Evolutionary conservation across 2,888 invertebrate genomes (phyloP), one percentile per base, ranked within the genome.

Genomic region (Agrypnus murinus): DNA sequence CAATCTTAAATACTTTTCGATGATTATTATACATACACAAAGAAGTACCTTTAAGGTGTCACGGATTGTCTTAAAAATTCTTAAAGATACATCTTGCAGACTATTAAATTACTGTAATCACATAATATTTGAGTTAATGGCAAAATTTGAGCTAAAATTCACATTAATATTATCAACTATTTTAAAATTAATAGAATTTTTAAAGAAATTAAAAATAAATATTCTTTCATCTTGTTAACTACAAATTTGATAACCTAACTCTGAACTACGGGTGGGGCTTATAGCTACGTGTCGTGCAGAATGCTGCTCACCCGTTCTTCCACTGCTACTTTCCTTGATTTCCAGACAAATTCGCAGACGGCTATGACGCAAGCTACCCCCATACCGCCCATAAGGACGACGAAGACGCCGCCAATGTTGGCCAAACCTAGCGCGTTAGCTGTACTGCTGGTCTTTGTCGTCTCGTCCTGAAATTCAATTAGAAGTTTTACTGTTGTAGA

Each of bases 321-420:
- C 64, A 95, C 93, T 48, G 96, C 96, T 59, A 96, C 94, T 86
- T 96, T 96, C 81, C 96, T 90, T 46, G 96, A 95, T 86, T 97
- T 97, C 96, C 96, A 97, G 14, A 96, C 94, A 85, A 98, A 98
- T 86, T 98, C 98, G 83, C 96, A 94, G 71, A 98, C 95, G 12
- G 98, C 97, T 78, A 97, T 95, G 74, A 96, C 93, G 83, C 95
- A 95, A 3, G 97, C 96, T 50, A 96, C 92, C 4, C 94, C 94
- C 92, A 95, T 93, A 2, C 97, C 97, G 36, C 94, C 95, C 92
- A 97, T 94, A 62, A 98, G 89, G 0, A 98, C 96, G n/a, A 97
- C 96, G 85, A 98, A 98, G 4, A 97, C 97, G 3, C 97, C 97
- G 40, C 97, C 97, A 19, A 97, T 97, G 86, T 99, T 98, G 36